A percentile compares a stretch with the other conserved stretches of the same genome.
Evolutionary conservation across 2,888 invertebrate species (phyloP).

Genomic region (Rhaphigaster nebulosa): DNA sequence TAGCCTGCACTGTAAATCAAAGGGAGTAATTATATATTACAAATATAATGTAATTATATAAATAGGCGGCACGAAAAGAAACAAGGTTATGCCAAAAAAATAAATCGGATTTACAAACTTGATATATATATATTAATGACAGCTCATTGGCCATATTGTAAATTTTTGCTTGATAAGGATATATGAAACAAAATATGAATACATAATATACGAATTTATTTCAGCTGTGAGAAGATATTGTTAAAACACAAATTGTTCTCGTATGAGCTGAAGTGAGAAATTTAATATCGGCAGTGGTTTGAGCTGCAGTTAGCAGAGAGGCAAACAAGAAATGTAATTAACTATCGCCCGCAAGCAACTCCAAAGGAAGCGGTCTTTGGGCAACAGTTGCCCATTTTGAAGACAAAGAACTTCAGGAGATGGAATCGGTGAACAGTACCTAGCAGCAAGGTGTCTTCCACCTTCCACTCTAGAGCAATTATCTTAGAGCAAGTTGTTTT

Average conservation of each 20-base stretch:
- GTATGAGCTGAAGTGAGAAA: not conserved
- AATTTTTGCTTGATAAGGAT: too few species aligned
- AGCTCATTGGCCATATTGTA: too few species aligned
- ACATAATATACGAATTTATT: not conserved
- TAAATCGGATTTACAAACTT: too few species aligned
- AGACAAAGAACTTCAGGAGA: not conserved
- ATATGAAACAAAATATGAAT: not conserved
- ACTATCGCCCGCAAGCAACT: not conserved
- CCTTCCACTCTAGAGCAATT: not conserved
- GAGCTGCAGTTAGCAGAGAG: conserved; percentile 24
- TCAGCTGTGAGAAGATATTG: not conserved
- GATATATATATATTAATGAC: too few species aligned
- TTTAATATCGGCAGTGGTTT: not conserved
- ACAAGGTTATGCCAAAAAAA: too few species aligned
- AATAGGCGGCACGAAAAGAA: too few species aligned
- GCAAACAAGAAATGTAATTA: conserved; percentile 15
- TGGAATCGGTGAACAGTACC: not conserved
- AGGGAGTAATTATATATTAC: too few species aligned
- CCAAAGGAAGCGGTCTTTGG: not conserved
- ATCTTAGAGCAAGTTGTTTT: not conserved
- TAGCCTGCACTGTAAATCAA: too few species aligned
- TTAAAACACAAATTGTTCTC: not conserved
- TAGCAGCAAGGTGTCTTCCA: not conserved
- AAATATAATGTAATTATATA: too few species aligned
- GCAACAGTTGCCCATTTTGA: not conserved